phyloP scores from a whole-genome alignment of 2,113 vertebrate species.

The Eupsittula cactorum region DNA sequence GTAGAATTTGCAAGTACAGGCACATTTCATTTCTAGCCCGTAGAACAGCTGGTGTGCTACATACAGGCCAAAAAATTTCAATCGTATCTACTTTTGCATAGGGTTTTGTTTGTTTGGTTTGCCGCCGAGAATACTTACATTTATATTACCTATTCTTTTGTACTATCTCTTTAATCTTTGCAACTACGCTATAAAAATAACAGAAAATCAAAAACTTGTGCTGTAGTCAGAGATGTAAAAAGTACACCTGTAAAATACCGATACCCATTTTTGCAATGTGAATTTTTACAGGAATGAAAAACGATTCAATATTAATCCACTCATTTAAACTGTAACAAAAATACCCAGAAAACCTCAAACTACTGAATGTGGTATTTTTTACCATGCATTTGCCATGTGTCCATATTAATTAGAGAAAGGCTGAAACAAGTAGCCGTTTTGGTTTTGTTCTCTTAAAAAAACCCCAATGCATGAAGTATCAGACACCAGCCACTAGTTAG shows the following conservation, averaged over 20 bases:
- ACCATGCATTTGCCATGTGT: not conserved
- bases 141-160: not conserved
- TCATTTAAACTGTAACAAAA: not conserved
- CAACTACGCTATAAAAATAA: not conserved
- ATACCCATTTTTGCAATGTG: not conserved
- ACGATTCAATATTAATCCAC: not conserved
- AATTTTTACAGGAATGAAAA: not conserved
- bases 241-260: not conserved
- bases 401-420: not conserved
- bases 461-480: not conserved
- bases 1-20: not conserved
- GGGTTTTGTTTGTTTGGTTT: not conserved
- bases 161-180: not conserved
- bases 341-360: not conserved
- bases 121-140: not conserved
- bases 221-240: not conserved
- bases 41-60: fast-evolving
- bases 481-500: not conserved
- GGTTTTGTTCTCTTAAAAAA: not conserved
- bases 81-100: not conserved
- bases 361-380: not conserved
- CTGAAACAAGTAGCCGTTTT: not conserved
- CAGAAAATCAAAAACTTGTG: not conserved
- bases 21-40: not conserved
- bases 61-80: not conserved